Evolutionary conservation across 1,140 invertebrate genomes (phyloP), one percentile per base, ranked within the genome.

Genomic region (Drosophila nebulosa): DNA sequence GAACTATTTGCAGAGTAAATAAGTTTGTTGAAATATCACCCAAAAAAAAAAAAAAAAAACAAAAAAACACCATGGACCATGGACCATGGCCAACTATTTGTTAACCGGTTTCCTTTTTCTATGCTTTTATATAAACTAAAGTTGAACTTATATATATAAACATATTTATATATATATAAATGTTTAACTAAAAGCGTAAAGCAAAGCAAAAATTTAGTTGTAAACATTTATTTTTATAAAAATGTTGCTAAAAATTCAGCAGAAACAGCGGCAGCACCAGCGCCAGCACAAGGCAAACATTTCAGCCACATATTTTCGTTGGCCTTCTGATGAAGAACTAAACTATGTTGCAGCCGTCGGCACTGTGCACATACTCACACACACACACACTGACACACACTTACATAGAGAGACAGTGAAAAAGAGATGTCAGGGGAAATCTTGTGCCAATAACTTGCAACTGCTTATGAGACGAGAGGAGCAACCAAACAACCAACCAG

Each of bases 371-470:
- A 46, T 26, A 30, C 22, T 16, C 39, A 50, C 42, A 30, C n/a
- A 42, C 22, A 32, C 21, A 26, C 50, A 52, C 27, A 21, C 21
- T n/a, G n/a, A 35, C 50, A 36, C 9, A 16, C 4, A 24, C 9
- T 9, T 1, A 36, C 32, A 22, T 4, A 10, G 12, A 35, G 18
- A 14, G 12, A 14, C 22, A 22, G 21, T 60, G 56, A 57, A 39
- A 65, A 52, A 67, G 56, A 67, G 59, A 61, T 39, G 80, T 68
- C 80, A 64, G 67, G 81, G 81, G 81, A 85, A 85, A 85, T 85
- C 81, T 85, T 69, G 74, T 46, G 74, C 65, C 81, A 86, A 85
- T 85, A 85, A 86, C 78, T 86, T 86, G 81, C 81, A 72, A 85
- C 81, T 86, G 78, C 81, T 85, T 81, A 86, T 86, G 81, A 85